Evolutionary conservation across 2,797 vertebrate species (phyloP).

Genomic region (Lophotriccus pileatus): DNA sequence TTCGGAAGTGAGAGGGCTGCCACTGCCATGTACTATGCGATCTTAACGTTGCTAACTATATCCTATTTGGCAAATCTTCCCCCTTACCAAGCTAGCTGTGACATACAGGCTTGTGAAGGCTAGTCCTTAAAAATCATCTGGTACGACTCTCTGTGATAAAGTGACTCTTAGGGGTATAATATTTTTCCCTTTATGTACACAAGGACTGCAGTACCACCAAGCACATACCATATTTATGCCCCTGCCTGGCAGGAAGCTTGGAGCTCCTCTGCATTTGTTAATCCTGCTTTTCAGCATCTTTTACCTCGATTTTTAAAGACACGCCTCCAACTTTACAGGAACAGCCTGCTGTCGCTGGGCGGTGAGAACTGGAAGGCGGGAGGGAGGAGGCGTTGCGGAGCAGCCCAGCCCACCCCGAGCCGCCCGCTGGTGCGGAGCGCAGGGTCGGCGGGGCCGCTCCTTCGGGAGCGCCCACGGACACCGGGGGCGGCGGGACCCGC

Average conservation of each 20-base stretch:
- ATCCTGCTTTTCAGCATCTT: not conserved
- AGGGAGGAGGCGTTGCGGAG: fast-evolving
- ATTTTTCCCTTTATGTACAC: not conserved
- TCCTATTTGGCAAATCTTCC: not conserved
- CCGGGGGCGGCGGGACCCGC: not conserved
- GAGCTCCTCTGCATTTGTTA: not conserved
- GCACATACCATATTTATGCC: fast-evolving
- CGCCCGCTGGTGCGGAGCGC: not conserved
- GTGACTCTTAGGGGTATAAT: fast-evolving
- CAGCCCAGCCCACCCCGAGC: fast-evolving
- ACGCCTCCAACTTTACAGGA: not conserved
- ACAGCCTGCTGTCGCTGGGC: not conserved
- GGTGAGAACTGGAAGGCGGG: fast-evolving
- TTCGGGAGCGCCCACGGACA: not conserved
- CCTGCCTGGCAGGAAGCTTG: not conserved
- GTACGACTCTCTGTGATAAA: not conserved
- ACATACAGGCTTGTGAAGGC: not conserved
- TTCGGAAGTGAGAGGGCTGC: fast-evolving
- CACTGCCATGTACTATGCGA: fast-evolving
- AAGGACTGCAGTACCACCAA: not conserved
- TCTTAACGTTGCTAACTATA: not conserved
- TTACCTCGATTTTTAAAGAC: not conserved
- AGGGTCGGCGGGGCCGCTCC: too few species aligned
- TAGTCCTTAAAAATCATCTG: not conserved
- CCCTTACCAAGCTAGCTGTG: fast-evolving